Evolutionary conservation across 2,797 vertebrate genomes (phyloP).

Genomic region (Helicolenus hilgendorfi): DNA sequence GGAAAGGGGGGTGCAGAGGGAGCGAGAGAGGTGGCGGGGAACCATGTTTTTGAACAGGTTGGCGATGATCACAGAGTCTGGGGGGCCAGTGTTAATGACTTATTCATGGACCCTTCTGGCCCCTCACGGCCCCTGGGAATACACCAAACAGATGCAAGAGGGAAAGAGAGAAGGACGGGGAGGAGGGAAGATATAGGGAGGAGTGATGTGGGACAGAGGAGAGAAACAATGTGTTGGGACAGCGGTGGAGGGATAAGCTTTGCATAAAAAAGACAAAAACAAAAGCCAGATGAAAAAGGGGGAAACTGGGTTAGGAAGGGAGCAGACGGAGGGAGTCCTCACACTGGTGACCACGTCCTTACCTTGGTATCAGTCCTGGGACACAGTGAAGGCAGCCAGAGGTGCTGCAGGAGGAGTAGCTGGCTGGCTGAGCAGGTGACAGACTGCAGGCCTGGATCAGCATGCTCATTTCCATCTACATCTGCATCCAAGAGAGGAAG

Average conservation of each 20-base stretch:
- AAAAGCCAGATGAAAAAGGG: conserved; percentile 39
- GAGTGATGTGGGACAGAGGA: conserved; percentile 42
- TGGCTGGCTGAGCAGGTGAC: conserved; percentile 28
- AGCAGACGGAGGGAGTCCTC: not conserved
- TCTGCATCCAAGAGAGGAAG: conserved; percentile 20
- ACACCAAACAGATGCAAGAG: conserved; percentile 84
- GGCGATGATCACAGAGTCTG: conserved; percentile 88
- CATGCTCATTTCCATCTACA: conserved; percentile 21
- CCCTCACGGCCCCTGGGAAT: conserved; percentile 76
- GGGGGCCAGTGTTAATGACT: conserved; percentile 85
- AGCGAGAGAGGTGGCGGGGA: conserved; percentile 77
- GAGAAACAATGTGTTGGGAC: conserved; percentile 40
- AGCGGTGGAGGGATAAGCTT: conserved; percentile 21
- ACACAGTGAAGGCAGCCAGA: conserved; percentile 16
- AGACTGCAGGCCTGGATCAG: conserved; percentile 28
- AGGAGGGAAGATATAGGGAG: conserved; percentile 43
- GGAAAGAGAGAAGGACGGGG: conserved; percentile 46
- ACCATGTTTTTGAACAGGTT: conserved; percentile 89
- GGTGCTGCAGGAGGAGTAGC: conserved; percentile 22
- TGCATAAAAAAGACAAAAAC: conserved; percentile 48
- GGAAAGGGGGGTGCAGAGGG: conserved; percentile 74
- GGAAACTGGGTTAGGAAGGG: conserved; percentile 22
- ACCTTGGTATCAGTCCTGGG: conserved; percentile 23
- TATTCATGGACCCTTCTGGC: conserved; percentile 89
- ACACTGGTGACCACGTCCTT: conserved; percentile 14